phyloP scores from a whole-genome alignment of 2,113 vertebrate species.

The Spilogale gracilis region DNA sequence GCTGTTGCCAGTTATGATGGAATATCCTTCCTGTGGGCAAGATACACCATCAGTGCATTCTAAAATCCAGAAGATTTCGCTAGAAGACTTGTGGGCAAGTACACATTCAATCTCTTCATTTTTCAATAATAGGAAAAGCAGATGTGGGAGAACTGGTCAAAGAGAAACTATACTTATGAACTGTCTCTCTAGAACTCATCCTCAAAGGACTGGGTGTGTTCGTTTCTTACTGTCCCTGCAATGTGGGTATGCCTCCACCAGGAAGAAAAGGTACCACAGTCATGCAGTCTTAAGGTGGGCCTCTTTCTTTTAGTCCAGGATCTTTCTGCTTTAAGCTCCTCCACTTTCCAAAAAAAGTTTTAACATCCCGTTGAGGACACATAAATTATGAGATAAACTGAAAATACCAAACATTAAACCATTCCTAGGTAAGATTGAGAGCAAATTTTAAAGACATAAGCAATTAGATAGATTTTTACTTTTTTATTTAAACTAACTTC shows the following conservation, averaged over 20 bases:
- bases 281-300: not conserved
- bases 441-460: conserved; percentile 15
- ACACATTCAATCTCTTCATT: not conserved
- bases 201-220: not conserved
- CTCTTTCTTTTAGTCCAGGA: not conserved
- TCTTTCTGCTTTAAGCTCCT: not conserved
- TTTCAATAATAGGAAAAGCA: conserved; percentile 9
- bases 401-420: no score
- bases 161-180: not conserved
- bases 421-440: not conserved
- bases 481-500: conserved; percentile 5
- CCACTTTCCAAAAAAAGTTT: not conserved
- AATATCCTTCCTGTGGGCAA: not conserved
- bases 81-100: not conserved
- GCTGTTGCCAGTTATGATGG: not conserved
- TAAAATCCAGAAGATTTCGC: not conserved
- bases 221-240: not conserved
- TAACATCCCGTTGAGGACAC: not conserved
- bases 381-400: conserved; percentile 30
- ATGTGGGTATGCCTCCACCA: conserved; percentile 24
- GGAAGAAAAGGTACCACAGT: not conserved
- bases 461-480: not conserved
- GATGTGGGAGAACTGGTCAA: not conserved
- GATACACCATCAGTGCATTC: not conserved
- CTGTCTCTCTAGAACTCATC: not conserved